Evolutionary conservation across 2,888 invertebrate species (phyloP).

Genomic region (Labia minor): DNA sequence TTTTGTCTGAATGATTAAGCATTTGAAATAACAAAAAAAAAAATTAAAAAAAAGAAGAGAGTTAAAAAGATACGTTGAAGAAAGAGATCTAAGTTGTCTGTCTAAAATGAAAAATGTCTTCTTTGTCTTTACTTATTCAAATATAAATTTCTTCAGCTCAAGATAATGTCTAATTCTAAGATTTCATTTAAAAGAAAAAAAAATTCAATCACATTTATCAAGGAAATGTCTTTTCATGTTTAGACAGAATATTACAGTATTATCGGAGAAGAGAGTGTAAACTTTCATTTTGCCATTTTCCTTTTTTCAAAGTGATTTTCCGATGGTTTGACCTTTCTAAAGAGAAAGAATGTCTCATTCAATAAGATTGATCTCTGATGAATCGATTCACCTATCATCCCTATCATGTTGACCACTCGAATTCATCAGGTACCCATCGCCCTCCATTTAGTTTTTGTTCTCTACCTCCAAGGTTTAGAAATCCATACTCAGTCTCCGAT

Average conservation of each 20-base stretch:
- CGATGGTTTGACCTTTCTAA: not conserved
- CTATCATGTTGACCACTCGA: not conserved
- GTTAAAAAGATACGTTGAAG: no score
- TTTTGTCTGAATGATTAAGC: no score
- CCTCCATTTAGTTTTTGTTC: no score
- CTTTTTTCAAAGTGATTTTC: not conserved
- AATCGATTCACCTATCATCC: not conserved
- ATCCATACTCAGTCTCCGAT: no score
- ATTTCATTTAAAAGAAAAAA: not conserved
- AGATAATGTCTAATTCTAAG: no score
- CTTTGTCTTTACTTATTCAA: no score
- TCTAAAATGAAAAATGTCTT: no score
- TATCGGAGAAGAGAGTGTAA: not conserved
- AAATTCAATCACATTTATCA: not conserved
- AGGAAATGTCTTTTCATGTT: not conserved
- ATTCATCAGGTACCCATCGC: not conserved
- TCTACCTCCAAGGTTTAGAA: no score
- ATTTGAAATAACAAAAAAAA: no score
- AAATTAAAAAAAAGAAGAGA: no score
- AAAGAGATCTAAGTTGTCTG: no score
- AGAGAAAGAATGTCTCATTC: not conserved
- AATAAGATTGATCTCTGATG: not conserved
- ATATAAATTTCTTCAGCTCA: no score
- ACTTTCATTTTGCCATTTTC: not conserved
- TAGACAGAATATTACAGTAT: not conserved